Evolutionary conservation across 2,113 vertebrate species (phyloP).

Genomic region (Oryzias melastigma): DNA sequence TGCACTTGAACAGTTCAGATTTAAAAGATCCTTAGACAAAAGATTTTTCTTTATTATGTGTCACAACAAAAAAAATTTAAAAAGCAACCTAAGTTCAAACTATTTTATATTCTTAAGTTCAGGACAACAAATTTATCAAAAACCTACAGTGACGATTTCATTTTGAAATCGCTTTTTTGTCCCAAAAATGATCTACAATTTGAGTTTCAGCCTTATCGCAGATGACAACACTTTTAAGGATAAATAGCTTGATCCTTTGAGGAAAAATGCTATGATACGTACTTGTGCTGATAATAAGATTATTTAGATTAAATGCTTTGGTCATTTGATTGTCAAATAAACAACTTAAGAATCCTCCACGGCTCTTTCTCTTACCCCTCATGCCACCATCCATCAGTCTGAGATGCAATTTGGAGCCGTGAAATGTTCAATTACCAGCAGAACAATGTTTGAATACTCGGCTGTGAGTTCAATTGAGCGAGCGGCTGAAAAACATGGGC

Average conservation of each 20-base stretch:
- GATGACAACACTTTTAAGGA: conserved; percentile 16
- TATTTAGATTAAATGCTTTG: conserved; percentile 30
- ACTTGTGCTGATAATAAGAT: conserved; percentile 29
- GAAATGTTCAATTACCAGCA: conserved; percentile 36
- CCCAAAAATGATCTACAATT: not conserved
- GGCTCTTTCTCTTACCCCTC: conserved; percentile 9
- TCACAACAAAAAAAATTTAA: no score
- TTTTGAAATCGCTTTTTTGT: no score
- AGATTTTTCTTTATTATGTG: no score
- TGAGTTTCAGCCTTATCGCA: not conserved
- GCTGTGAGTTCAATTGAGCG: conserved; percentile 17
- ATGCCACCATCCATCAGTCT: conserved; percentile 2
- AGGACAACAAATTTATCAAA: no score
- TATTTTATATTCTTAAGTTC: no score
- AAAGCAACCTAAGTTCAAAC: no score
- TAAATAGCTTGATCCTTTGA: conserved; percentile 25
- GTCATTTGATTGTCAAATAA: conserved; percentile 39
- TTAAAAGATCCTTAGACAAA: no score
- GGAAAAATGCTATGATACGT: conserved; percentile 16
- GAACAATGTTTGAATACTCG: conserved; percentile 21
- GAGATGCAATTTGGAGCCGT: conserved; percentile 20
- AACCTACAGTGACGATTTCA: no score
- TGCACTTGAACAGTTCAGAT: no score
- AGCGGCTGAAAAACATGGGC: conserved; percentile 14
- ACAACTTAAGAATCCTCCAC: conserved; percentile 6